Evolutionary conservation across 2,113 vertebrate species (phyloP).

Genomic region (Conger conger): DNA sequence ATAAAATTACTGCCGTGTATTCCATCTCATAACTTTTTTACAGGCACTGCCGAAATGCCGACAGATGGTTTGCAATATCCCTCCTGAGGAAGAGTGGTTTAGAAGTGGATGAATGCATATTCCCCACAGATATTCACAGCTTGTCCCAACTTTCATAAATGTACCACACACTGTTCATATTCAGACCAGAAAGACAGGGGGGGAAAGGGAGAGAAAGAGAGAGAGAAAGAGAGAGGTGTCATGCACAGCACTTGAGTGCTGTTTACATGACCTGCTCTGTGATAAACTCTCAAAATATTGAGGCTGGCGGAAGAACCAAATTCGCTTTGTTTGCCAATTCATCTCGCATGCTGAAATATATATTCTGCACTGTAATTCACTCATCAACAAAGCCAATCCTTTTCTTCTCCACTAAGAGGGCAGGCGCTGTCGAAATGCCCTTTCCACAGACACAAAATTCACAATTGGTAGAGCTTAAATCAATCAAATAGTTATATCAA

Average conservation of each 20-base stretch:
- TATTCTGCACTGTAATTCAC: background rate
- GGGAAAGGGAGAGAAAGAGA: too few species aligned
- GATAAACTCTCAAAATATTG: background rate
- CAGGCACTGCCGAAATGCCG: background rate
- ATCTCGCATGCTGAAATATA: background rate
- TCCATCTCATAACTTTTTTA: background rate
- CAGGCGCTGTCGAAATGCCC: background rate
- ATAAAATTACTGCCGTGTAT: background rate
- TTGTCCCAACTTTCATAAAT: slow-evolving; percentile 3
- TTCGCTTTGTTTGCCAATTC: background rate
- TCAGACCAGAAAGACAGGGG: background rate
- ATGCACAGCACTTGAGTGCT: background rate
- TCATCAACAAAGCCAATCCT: background rate
- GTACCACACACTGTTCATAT: background rate
- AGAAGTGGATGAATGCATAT: background rate
- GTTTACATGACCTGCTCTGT: background rate
- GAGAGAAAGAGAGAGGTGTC: background rate
- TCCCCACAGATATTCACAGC: background rate
- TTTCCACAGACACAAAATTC: background rate
- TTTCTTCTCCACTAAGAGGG: background rate
- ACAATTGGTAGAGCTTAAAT: background rate
- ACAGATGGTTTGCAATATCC: slow-evolving; percentile 7
- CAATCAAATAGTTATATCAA: background rate
- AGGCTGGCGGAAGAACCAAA: background rate
- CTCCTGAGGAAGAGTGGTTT: background rate